A percentile compares a stretch with the other conserved stretches of the same genome.
Conservation (phyloP, 2,113 vertebrate genomes). For the Brachyistius frenatus region DNA sequence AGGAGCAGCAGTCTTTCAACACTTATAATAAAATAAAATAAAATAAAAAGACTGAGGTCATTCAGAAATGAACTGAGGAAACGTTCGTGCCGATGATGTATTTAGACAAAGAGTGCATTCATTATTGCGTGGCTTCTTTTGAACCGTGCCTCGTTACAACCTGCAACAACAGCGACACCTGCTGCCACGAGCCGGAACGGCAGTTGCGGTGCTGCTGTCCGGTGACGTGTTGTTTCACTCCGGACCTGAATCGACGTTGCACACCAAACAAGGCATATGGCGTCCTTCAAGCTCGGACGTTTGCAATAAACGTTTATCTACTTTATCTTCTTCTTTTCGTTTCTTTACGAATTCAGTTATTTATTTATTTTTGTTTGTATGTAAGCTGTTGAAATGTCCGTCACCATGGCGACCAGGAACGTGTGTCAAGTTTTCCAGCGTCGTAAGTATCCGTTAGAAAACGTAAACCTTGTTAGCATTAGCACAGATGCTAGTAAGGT, state of each 20-base stretch:
- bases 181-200: conserved; percentile 16
- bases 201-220: fast-evolving
- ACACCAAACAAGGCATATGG: conserved; percentile 57
- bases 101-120: background rate
- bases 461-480: background rate
- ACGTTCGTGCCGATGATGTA: too few relatives aligned
- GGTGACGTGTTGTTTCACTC: background rate
- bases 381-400: background rate
- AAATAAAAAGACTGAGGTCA: background rate
- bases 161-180: conserved; percentile 46
- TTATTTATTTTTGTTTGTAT: background rate
- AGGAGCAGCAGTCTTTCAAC: conserved; percentile 16
- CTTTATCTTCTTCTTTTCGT: background rate
- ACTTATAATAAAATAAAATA: background rate
- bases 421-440: conserved; percentile 59
- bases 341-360: too few relatives aligned
- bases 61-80: background rate
- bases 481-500: conserved; percentile 10
- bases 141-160: background rate
- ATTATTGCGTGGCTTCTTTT: background rate
- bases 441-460: conserved; percentile 68
- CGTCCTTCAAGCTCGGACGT: conserved; percentile 62
- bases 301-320: background rate
- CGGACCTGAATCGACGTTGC: conserved; percentile 43
- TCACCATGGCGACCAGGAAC: conserved; percentile 65